Percentiles rank a stretch among this genome's conserved stretches.
Evolutionary conservation across 2,888 invertebrate genomes (phyloP).

Genomic region (Sialis fuliginosa): DNA sequence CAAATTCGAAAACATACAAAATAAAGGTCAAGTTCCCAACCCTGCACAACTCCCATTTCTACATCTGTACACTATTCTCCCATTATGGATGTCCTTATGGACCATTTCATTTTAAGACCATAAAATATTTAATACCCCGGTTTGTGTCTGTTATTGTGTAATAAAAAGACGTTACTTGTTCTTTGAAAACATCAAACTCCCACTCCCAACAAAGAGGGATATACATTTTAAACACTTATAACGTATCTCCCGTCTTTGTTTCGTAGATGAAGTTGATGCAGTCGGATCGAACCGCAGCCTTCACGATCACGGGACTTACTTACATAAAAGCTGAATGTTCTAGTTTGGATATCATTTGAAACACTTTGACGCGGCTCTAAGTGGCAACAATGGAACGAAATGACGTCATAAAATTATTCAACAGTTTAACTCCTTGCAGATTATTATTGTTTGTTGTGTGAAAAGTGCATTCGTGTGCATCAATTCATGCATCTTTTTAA

Average conservation of each 20-base stretch:
- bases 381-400: neutral
- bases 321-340: neutral
- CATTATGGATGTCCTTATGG: slow-evolving; percentile 6
- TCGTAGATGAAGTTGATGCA: neutral
- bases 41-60: too few relatives aligned
- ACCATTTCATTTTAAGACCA: slow-evolving; percentile 12
- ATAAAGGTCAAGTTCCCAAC: too few relatives aligned
- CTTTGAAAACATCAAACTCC: neutral
- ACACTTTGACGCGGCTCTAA: neutral
- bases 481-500: too few relatives aligned
- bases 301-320: neutral
- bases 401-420: neutral
- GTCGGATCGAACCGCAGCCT: neutral
- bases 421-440: neutral
- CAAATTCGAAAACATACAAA: too few relatives aligned
- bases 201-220: neutral
- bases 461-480: too few relatives aligned
- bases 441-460: too few relatives aligned
- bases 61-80: neutral
- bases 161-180: slow-evolving; percentile 16
- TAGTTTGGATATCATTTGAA: neutral
- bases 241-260: neutral
- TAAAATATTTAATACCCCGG: slow-evolving; percentile 26
- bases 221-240: neutral
- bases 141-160: slow-evolving; percentile 24